Evolutionary conservation across 2,888 invertebrate genomes (phyloP).

Genomic region (Epinotia brunnichana): DNA sequence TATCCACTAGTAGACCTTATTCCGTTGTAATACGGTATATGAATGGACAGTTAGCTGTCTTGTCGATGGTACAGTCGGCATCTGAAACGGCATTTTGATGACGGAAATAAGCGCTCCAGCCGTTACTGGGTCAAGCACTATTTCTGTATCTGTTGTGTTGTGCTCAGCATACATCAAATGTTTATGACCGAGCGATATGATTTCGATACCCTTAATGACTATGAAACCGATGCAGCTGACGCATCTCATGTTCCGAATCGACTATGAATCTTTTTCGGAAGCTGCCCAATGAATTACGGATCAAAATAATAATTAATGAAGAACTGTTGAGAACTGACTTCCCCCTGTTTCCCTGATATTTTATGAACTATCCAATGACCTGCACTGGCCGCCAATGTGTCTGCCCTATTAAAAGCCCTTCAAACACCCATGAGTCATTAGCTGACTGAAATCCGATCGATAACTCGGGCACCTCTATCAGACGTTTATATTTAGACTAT

Average conservation of each 20-base stretch:
- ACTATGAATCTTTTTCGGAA: constrained; percentile 24
- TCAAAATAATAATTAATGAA: constrained; percentile 15
- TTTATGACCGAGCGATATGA: constrained; percentile 66
- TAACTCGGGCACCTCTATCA: constrained; percentile 54
- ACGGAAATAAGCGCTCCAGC: constrained; percentile 82
- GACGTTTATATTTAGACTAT: constrained; percentile 72
- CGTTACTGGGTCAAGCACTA: constrained; percentile 81
- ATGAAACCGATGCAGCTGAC: constrained; percentile 57
- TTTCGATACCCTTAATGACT: constrained; percentile 60
- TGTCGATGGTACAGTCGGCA: constrained; percentile 51
- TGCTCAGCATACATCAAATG: constrained; percentile 67
- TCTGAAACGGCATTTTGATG: constrained; percentile 69
- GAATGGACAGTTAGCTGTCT: not conserved
- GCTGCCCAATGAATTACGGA: constrained; percentile 3
- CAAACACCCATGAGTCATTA: constrained; percentile 49
- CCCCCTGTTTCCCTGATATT: not conserved
- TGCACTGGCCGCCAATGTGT: not conserved
- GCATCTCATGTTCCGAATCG: constrained; percentile 45
- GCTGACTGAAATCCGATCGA: constrained; percentile 55
- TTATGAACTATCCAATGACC: not conserved
- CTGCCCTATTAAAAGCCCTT: constrained; percentile 10
- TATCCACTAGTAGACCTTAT: not conserved
- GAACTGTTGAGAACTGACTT: not conserved
- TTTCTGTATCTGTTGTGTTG: constrained; percentile 77
- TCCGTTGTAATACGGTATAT: not conserved